Evolutionary conservation across 1,140 invertebrate species (phyloP).

Genomic region (Andrena cerasifolii): DNA sequence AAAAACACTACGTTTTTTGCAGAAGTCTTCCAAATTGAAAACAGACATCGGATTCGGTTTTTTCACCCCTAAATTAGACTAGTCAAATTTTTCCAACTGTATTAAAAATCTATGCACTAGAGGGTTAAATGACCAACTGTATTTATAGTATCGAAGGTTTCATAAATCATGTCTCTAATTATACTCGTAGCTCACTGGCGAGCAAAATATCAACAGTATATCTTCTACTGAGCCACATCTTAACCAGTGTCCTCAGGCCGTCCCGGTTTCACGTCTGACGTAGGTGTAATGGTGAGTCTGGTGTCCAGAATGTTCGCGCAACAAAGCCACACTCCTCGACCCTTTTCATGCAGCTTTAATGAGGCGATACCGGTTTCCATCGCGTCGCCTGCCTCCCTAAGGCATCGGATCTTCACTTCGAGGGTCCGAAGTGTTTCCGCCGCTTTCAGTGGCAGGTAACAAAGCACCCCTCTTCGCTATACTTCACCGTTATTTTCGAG

Average conservation of each 20-base stretch:
- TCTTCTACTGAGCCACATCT: neutral
- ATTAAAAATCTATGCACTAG: too few relatives aligned
- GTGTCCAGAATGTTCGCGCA: slow-evolving; percentile 11
- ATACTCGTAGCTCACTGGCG: too few relatives aligned
- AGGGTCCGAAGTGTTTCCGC: slow-evolving; percentile 60
- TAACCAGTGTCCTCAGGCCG: neutral
- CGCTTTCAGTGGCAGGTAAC: slow-evolving; percentile 54
- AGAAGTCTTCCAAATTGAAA: too few relatives aligned
- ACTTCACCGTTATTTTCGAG: neutral
- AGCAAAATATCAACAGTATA: neutral
- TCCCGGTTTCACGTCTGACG: slow-evolving; percentile 2
- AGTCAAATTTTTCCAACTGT: too few relatives aligned
- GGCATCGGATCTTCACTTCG: slow-evolving; percentile 56
- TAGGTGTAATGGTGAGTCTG: neutral
- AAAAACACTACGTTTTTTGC: too few relatives aligned
- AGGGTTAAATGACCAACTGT: too few relatives aligned
- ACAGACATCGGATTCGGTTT: too few relatives aligned
- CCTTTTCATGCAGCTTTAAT: slow-evolving; percentile 64
- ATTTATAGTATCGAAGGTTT: neutral
- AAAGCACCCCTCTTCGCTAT: slow-evolving; percentile 45
- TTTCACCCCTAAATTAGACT: too few relatives aligned
- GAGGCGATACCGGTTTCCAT: slow-evolving; percentile 56
- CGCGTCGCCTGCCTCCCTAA: neutral
- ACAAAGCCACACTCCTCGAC: slow-evolving; percentile 27
- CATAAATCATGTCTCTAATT: too few relatives aligned